These are phyloP conservation scores for Megathymus violae DNA, from an alignment of 1,140 invertebrate species.

Conservation along the genomic window DNA sequence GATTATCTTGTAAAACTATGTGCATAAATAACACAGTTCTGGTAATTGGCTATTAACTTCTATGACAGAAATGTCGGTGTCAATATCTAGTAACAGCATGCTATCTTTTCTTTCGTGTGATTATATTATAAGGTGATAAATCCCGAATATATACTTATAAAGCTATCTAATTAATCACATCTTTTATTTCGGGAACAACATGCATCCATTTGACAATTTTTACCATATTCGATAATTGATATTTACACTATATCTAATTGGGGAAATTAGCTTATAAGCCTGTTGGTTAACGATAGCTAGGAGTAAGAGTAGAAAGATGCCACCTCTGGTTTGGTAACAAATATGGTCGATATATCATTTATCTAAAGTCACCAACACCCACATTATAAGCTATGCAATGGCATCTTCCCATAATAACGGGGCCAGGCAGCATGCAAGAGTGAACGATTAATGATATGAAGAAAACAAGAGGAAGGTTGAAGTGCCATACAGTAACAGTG, in stretches of 20 bases:
- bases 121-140: neutral
- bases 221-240: conserved; percentile 18
- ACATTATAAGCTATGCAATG: neutral
- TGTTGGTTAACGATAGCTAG: conserved; percentile 15
- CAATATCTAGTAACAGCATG: conserved; percentile 25
- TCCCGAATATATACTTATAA: conserved; percentile 10
- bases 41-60: conserved; percentile 14
- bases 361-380: conserved; percentile 7
- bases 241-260: conserved; percentile 14
- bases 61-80: conserved; percentile 26
- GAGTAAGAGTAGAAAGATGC: conserved; percentile 25
- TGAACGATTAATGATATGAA: conserved; percentile 69
- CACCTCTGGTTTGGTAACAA: neutral
- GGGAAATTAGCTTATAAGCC: conserved; percentile 24
- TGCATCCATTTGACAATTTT: conserved; percentile 21
- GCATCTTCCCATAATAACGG: conserved; percentile 33
- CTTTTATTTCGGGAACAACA: conserved; percentile 19
- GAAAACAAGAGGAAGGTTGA: conserved; percentile 54
- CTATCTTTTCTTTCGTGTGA: neutral
- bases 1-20: conserved; percentile 11
- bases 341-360: conserved; percentile 5
- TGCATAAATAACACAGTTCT: conserved; percentile 19
- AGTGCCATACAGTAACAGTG: conserved; percentile 78
- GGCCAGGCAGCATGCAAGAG: conserved; percentile 75
- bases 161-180: conserved; percentile 15